Base-by-base conservation (phyloP, 2,797 vertebrate genomes). In the Simalia tracyae region DNA sequence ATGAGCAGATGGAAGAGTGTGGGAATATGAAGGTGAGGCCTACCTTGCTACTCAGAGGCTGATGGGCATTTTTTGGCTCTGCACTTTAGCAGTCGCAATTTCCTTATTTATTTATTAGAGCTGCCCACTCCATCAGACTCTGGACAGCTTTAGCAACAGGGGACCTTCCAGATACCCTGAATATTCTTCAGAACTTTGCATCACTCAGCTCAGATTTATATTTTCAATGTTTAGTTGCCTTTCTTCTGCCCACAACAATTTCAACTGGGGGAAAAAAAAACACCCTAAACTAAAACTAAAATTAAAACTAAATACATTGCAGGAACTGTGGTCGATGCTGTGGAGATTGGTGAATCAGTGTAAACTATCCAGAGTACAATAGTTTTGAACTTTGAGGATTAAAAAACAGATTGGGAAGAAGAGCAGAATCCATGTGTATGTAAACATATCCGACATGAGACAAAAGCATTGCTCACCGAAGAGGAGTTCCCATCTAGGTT, bases 1-100 rank as follows among this genome's bases (percentile, higher is more conserved):
- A 72, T 95, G 95, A 96, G 92, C 96, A 97, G 92, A 89, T 66
- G 90, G 85, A 90, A 90, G 95, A 93, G 50, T 89, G 89, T 93
- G 95, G 95, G 94, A 93, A 96, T 94, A 88, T 0, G 2, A 0
- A 64, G 60, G 22, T 57, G 50, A 94, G 86, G 90, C 4, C 22
- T 59, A 46, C 91, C 87, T 14, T 11, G 26, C 42, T 50, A 85
- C 50, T 22, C 0, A 0, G 89, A 14, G 24, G 92, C 86, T 90
- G 68, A 24, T 2, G 85, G 57, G 46, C 0, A 0, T 60, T 1
- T 86, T 94, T 87, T 94, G 87, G 50, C 0, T 6, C 89, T 76
- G 50, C 84, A 59, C 36, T 54, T 92, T 59, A 31, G 76, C 54
- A 76, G 22, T 46, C 86, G 24, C 0, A 0, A n/a, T 46, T 57